Base-by-base conservation (phyloP, 2,797 vertebrate genomes). In the Discoglossus pictus region DNA sequence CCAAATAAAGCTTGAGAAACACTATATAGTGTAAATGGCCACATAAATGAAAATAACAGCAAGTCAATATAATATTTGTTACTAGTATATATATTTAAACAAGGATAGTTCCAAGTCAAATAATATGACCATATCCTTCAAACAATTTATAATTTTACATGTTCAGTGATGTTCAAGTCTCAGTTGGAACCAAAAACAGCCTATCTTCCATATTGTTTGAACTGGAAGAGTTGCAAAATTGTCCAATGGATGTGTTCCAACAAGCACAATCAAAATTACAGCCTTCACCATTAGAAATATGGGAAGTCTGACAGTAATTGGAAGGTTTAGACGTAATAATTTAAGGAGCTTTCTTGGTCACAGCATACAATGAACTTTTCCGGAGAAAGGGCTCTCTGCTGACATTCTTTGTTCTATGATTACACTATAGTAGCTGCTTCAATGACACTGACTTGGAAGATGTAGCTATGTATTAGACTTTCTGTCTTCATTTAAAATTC, bases 251-350 rank as follows among this genome's bases (percentile, higher is more conserved):
- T 47, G 4, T 56, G 21, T 15, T 48, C 15, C 20, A 42, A 52
- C 12, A 40, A 13, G 38, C 12, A 23, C 31, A 40, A 31, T 51
- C n/a, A 50, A 61, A 54, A 68, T 36, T 43, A 35, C 27, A 61
- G 56, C n/a, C 24, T 17, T 51, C 36, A 16, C 16, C 21, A 17
- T 7, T 21, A 59, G 65, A 38, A 24, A 60, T 34, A 44, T 27
- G 35, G 38, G 46, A 36, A 55, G 6, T 13, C 31, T 68, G 47
- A 52, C 65, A 68, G 48, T 61, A 61, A 61, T 61, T 61, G 47
- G 38, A 35, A 20, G 27, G 27, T 54, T 34, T 35, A 60, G 38
- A 20, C n/a, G 60, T 50, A 39, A 47, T 48, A 50, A 66, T 60
- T 34, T 44, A 68, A 43, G 38, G 7, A 60, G 23, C 35, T 52